Evolutionary conservation across 2,797 vertebrate species (phyloP), one percentile per base, ranked within the genome.

Genomic region (Geotrypetes seraphini): DNA sequence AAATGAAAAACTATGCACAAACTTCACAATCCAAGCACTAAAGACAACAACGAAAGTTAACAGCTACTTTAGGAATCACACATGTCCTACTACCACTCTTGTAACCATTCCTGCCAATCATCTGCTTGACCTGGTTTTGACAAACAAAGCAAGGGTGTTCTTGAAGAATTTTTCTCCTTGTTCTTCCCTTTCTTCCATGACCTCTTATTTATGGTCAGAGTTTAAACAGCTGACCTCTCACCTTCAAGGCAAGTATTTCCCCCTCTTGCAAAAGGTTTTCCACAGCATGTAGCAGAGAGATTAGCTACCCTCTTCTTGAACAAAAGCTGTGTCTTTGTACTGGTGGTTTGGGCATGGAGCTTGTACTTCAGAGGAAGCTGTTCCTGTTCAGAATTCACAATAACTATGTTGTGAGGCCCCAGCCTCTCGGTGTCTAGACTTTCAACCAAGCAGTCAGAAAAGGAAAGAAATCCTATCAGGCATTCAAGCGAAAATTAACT

Each of bases 161-260:
- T 77, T 62, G 39, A 56, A 73, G 73, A 58, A 71, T 65, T 65
- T 64, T 77, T 70, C 71, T 79, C 64, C 83, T 81, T 78, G 76
- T 83, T 81, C 79, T 43, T 75, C 69, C 71, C 72, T 75, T 75
- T 79, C 74, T 71, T 63, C 4, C 2, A 72, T 67, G 62, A 79
- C 67, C 73, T 68, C 73, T 79, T 77, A 79, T 84, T 75, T 70
- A 72, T 26, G 79, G 85, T 83, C 86, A 91, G 82, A 87, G 91
- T 91, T 93, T 93, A 95, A 92, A 92, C 87, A 92, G 88, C 90
- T 88, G 87, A 87, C 89, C 91, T 88, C 82, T 86, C 78, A 88
- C 89, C 89, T 88, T 73, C 63, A 66, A 81, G 83, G 78, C 74
- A 81, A 80, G 63, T 45, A 73, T 79, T 73, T 74, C 72, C 66